Evolutionary conservation across 37 sponge, comb jelly and placozoan species (phyloP).

Genomic region (Tethya wilhelma): DNA sequence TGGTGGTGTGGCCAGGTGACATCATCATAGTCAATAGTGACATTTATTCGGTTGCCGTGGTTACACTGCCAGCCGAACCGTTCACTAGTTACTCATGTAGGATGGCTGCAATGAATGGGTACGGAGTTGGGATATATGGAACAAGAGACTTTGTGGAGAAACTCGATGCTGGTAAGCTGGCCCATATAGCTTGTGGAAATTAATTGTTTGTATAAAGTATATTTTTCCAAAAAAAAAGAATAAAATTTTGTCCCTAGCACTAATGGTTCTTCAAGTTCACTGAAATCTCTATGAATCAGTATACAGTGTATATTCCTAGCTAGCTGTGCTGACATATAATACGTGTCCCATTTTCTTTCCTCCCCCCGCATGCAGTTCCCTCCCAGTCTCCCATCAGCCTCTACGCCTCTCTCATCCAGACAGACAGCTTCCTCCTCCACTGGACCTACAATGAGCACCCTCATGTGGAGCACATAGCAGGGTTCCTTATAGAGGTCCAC

Average conservation of each 20-base stretch:
- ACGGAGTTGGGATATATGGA: constrained; percentile 25
- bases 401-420: constrained; percentile 15
- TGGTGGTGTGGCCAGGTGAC: constrained; percentile 14
- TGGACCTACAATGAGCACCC: constrained; percentile 39
- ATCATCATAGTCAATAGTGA: neutral
- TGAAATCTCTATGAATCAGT: neutral
- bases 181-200: too few species aligned
- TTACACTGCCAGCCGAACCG: neutral
- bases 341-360: too few species aligned
- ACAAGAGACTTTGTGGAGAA: constrained; percentile 14
- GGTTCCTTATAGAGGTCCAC: constrained; percentile 8
- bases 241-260: neutral
- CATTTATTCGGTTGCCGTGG: neutral
- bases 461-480: neutral
- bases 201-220: too few species aligned
- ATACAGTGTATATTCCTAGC: neutral
- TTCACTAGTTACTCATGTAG: constrained; percentile 14
- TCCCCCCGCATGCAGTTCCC: constrained; percentile 17
- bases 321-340: too few species aligned
- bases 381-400: constrained; percentile 17
- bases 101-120: constrained; percentile 26
- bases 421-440: constrained; percentile 13
- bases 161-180: constrained; percentile 13
- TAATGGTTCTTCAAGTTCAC: neutral
- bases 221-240: too few species aligned